Base-by-base conservation (phyloP, 2,888 invertebrate genomes). In the Hedya salicella region DNA sequence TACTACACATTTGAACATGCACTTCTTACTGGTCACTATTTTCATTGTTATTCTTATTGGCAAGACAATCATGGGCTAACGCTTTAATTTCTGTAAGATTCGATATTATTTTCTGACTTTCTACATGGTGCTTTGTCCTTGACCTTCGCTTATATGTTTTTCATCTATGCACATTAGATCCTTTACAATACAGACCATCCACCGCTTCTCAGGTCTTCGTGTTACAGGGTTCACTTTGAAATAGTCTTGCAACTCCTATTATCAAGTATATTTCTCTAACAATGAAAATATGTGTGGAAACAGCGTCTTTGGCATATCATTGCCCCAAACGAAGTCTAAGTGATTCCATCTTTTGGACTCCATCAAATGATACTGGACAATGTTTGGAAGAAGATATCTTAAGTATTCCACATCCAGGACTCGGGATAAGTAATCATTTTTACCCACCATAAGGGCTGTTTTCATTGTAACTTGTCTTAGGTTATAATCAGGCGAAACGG, bases 381-480 rank as follows among this genome's bases (percentile, higher is more conserved):
- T 56, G 16, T 69, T 69, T 1, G 67, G 62, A 5, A 70, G 62
- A 36, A 60, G 60, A 39, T 49, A 50, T 25, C 54, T 21, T 46
- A 71, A 49, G 42, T 54, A 66, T 56, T 64, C 67, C 42, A 73
- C 70, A 46, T 69, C 69, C 36, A 44, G 32, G 14, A 64, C 44
- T 54, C 49, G 19, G 11, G 68, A 66, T 4, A 69, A 48, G 14
- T 32, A 4, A 21, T 71, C 70, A 54, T 67, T 67, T 39, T 32
- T 50, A 21, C 68, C 54, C 59, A 66, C 44, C 59, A 67, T 32
- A 9, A 69, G 60, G 16, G 62, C 53, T 2, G 69, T 62, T 14
- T 69, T 77, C 70, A 76, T 75, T 0, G 70, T 71, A 0, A 79
- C 74, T 9, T 75, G 74, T 3, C 62, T 54, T 54, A 83, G 65